A percentile compares a stretch with the other conserved stretches of the same genome.
phyloP scores from a whole-genome alignment of 1,140 invertebrate species.

The Galendromus occidentalis region DNA sequence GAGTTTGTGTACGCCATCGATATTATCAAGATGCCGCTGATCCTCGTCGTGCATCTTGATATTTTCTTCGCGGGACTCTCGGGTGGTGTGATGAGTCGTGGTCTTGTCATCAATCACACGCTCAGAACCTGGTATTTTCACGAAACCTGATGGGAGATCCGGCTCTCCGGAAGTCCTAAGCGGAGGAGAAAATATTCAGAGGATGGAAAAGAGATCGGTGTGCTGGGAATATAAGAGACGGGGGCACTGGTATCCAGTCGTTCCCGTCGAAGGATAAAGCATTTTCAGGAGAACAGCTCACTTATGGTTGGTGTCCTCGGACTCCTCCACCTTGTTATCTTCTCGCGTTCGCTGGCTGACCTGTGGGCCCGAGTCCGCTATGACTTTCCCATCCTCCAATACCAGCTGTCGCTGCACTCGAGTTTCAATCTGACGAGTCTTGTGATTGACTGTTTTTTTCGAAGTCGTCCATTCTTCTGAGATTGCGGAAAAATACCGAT shows the following conservation, averaged over 20 bases:
- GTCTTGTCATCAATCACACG: constrained; percentile 43
- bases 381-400: constrained; percentile 66
- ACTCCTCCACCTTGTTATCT: constrained; percentile 57
- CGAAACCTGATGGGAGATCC: constrained; percentile 27
- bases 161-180: neutral
- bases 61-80: constrained; percentile 22
- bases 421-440: constrained; percentile 67
- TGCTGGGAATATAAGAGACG: too few species aligned
- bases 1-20: neutral
- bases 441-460: constrained; percentile 64
- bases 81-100: constrained; percentile 19
- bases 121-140: constrained; percentile 39
- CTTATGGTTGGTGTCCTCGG: constrained; percentile 17
- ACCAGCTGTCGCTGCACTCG: constrained; percentile 66
- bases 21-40: neutral
- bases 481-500: neutral
- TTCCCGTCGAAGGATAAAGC: too few species aligned
- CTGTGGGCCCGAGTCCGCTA: constrained; percentile 64
- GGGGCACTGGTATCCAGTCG: too few species aligned
- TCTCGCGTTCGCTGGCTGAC: constrained; percentile 71
- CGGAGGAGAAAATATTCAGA: neutral
- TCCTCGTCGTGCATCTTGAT: constrained; percentile 23
- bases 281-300: neutral
- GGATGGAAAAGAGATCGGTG: neutral
- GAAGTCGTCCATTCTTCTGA: constrained; percentile 74